phyloP scores from a whole-genome alignment of 1,140 invertebrate genomes.

The Caerostris darwini region DNA sequence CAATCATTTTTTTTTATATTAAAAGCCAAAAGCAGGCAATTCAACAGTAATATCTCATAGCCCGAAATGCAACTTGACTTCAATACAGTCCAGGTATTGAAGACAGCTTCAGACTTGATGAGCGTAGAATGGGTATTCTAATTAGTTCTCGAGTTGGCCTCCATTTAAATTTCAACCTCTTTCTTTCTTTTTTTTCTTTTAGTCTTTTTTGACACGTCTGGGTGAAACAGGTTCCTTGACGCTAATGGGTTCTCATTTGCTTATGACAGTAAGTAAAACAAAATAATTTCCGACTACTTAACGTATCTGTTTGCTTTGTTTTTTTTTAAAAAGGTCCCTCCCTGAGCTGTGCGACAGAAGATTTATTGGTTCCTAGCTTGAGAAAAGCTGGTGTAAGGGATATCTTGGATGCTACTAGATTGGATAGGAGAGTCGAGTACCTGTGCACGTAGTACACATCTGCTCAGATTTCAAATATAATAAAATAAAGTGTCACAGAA shows the following conservation, averaged over 20 bases:
- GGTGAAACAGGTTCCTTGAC: slow-evolving; percentile 15
- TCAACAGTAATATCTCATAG: background rate
- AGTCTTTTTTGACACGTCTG: background rate
- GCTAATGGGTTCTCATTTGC: background rate
- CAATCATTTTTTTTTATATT: no score
- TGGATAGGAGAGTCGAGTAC: no score
- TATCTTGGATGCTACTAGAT: background rate
- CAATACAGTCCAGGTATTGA: background rate
- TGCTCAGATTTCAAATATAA: no score
- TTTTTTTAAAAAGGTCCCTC: background rate
- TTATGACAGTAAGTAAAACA: background rate
- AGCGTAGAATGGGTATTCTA: background rate
- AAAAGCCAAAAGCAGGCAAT: no score
- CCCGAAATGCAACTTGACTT: background rate
- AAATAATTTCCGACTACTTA: background rate
- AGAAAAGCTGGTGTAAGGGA: background rate
- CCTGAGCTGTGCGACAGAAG: background rate
- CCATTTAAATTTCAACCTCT: slow-evolving; percentile 36
- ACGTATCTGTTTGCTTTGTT: background rate
- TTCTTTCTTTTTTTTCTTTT: background rate
- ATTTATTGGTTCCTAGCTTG: background rate
- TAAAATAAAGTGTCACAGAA: no score
- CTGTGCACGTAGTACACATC: no score
- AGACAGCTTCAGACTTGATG: background rate
- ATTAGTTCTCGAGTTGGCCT: background rate